Percentiles rank a stretch among this genome's conserved stretches.
phyloP scores from a whole-genome alignment of 2,888 invertebrate genomes.

The Heterodera filipjevi region DNA sequence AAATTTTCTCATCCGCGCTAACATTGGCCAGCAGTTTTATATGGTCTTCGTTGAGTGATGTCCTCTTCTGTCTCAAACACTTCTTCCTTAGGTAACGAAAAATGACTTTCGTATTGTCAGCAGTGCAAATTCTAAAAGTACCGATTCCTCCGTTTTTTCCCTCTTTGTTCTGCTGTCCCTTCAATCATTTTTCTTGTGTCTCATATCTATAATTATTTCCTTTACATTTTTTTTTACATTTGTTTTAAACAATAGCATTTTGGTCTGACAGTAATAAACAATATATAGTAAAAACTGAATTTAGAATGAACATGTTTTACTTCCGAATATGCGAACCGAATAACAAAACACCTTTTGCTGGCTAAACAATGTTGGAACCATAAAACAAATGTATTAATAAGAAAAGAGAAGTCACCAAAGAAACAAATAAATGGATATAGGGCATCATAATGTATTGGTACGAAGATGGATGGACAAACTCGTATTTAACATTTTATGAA shows the following conservation, averaged over 20 bases:
- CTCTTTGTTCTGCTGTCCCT: neutral
- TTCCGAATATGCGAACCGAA: neutral
- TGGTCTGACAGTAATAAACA: no score
- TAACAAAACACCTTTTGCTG: neutral
- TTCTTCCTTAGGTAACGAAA: neutral
- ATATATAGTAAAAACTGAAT: no score
- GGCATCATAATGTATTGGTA: conserved; percentile 1
- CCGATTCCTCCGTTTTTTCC: neutral
- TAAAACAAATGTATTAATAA: neutral
- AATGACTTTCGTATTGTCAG: neutral
- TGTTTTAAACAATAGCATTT: no score
- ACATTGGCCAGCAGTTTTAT: neutral
- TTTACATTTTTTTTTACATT: neutral
- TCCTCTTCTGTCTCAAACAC: neutral
- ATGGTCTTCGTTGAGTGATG: neutral
- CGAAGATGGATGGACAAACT: neutral
- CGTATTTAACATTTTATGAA: neutral
- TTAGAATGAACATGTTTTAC: neutral
- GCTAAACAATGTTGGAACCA: neutral
- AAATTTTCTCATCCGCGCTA: neutral
- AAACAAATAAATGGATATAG: neutral
- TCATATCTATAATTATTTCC: no score
- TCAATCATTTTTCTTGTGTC: no score
- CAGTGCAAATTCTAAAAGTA: neutral
- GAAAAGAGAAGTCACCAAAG: neutral